A percentile compares a stretch with the other conserved stretches of the same genome.
Conservation (phyloP, 2,888 invertebrate species). For the Pimpla rufipes region DNA sequence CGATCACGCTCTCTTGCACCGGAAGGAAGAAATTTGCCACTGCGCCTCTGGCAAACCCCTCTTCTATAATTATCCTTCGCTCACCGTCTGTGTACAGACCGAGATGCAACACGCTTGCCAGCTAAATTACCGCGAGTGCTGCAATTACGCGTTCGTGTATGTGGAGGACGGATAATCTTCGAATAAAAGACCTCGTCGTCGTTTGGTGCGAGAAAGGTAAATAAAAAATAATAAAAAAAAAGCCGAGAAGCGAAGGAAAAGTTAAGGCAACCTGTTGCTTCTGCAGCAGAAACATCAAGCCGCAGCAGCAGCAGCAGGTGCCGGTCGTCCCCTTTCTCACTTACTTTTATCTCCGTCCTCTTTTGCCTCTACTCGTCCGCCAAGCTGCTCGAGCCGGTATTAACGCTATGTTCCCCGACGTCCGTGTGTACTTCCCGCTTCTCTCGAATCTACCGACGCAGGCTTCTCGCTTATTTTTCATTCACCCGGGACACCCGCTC, state of each 20-base stretch:
- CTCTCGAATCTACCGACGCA: constrained; percentile 3
- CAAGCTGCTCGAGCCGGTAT: neutral
- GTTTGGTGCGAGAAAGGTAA: constrained; percentile 17
- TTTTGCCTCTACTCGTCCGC: neutral
- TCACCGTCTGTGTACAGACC: constrained; percentile 7
- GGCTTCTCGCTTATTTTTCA: constrained; percentile 19
- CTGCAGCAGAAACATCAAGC: neutral
- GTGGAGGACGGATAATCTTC: constrained; percentile 41
- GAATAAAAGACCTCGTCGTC: constrained; percentile 30
- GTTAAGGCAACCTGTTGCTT: constrained; percentile 46
- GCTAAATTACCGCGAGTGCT: constrained; percentile 32
- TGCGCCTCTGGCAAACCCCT: neutral
- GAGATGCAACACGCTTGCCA: constrained; percentile 5
- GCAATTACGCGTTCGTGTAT: constrained; percentile 46
- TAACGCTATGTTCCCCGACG: neutral
- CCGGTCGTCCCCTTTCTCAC: constrained; percentile 36
- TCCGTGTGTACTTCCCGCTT: neutral
- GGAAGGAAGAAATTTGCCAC: constrained; percentile 54
- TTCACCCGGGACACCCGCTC: constrained; percentile 1
- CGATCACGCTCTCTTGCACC: constrained; percentile 14
- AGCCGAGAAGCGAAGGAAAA: neutral
- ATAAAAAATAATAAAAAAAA: constrained; percentile 22
- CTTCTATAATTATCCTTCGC: constrained; percentile 27
- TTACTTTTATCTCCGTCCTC: constrained; percentile 43
- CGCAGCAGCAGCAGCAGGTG: constrained; percentile 36